Conservation (phyloP, 2,797 vertebrate genomes). For the Epinephelus coioides region DNA sequence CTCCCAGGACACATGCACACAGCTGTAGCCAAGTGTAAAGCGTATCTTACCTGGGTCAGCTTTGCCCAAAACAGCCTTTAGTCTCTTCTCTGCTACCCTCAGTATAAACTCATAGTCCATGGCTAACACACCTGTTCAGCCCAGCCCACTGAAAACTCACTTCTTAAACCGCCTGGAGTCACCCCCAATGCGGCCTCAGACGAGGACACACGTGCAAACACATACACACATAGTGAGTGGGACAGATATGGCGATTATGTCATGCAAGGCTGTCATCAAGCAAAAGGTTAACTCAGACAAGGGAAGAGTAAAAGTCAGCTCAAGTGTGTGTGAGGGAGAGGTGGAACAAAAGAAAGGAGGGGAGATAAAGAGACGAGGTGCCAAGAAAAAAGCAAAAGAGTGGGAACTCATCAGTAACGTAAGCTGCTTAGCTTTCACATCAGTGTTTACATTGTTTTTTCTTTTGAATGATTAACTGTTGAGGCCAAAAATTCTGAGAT, state of each 20-base stretch:
- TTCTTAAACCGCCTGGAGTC: constrained; percentile 33
- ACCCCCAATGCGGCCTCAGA: constrained; percentile 31
- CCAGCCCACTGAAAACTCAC: constrained; percentile 2
- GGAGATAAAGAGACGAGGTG: constrained; percentile 46
- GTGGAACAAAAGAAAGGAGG: constrained; percentile 18
- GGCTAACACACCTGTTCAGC: constrained; percentile 22
- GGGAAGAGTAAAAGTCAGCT: constrained; percentile 47
- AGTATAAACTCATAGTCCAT: constrained; percentile 81
- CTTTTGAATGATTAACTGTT: background rate
- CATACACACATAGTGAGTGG: constrained; percentile 16
- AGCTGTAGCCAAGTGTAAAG: constrained; percentile 6
- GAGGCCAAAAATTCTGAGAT: too few relatives aligned
- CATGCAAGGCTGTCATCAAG: constrained; percentile 69
- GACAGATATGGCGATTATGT: constrained; percentile 64
- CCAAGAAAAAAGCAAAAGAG: constrained; percentile 30
- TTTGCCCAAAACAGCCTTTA: constrained; percentile 72
- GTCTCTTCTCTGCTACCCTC: constrained; percentile 72
- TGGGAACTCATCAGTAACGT: background rate
- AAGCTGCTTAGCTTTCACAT: background rate
- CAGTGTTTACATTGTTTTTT: background rate
- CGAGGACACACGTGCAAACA: constrained; percentile 11
- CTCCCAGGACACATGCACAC: background rate
- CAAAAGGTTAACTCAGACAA: constrained; percentile 64
- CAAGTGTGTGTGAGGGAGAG: constrained; percentile 66
- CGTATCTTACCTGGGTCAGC: constrained; percentile 66